Evolutionary conservation across 1,140 invertebrate species (phyloP).

Genomic region (Mactra quadrangularis): DNA sequence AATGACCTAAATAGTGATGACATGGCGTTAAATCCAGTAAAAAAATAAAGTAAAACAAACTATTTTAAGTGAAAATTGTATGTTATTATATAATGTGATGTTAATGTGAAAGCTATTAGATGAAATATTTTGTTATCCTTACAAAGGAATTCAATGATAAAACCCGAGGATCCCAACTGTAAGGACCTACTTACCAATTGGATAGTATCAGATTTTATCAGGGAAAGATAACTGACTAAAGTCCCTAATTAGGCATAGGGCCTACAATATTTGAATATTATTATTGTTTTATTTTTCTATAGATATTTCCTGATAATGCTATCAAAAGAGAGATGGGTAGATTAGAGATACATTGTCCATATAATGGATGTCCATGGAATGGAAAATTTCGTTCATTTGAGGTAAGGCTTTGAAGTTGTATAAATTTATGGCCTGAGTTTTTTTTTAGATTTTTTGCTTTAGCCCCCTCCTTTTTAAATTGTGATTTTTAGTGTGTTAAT

Average conservation of each 20-base stretch:
- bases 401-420: conserved; percentile 59
- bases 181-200: neutral
- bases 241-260: neutral
- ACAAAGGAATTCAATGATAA: no score
- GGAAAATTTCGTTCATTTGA: conserved; percentile 75
- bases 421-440: neutral
- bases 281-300: neutral
- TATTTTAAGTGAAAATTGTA: neutral
- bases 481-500: neutral
- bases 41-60: no score
- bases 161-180: no score
- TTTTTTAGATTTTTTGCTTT: neutral
- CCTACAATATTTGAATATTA: neutral
- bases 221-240: no score
- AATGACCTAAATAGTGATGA: no score
- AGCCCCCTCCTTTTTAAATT: neutral
- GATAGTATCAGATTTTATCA: neutral
- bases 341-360: conserved; percentile 63
- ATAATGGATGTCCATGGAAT: conserved; percentile 70
- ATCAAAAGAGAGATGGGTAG: conserved; percentile 72
- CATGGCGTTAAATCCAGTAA: no score
- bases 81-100: neutral
- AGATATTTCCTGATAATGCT: conserved; percentile 77
- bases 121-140: no score
- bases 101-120: no score